These are phyloP conservation scores for Camptogramma bilineatum DNA, from an alignment of 2,888 invertebrate species.

Conservation along the genomic window DNA sequence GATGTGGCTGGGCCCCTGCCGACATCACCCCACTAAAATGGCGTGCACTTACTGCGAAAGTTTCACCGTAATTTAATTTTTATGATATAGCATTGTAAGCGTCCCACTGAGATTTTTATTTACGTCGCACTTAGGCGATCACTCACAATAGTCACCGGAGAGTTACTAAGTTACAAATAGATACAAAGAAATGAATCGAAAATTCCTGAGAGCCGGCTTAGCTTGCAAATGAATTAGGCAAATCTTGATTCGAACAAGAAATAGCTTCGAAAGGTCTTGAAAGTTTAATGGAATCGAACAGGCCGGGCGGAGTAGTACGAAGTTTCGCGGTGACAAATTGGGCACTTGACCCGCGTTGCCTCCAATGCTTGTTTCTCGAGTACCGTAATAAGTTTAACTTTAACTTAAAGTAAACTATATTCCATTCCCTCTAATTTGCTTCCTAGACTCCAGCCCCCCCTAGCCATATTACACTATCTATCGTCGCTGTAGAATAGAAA, in stretches of 20 bases:
- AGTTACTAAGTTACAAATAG: neutral
- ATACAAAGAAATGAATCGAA: neutral
- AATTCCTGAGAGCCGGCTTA: slow-evolving; percentile 46
- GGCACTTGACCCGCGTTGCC: slow-evolving; percentile 84
- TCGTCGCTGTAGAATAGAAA: too few relatives aligned
- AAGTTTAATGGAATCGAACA: slow-evolving; percentile 86
- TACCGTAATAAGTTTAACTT: slow-evolving; percentile 85
- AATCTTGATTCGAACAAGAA: slow-evolving; percentile 82
- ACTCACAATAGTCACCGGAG: slow-evolving; percentile 43
- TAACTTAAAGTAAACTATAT: slow-evolving; percentile 86
- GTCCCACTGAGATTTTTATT: slow-evolving; percentile 73
- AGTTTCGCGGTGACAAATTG: slow-evolving; percentile 85
- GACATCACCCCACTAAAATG: slow-evolving; percentile 67
- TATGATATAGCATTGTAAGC: slow-evolving; percentile 83
- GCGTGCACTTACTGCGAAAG: slow-evolving; percentile 80
- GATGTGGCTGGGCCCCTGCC: slow-evolving; percentile 71
- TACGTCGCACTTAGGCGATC: slow-evolving; percentile 60
- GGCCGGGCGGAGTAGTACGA: slow-evolving; percentile 75
- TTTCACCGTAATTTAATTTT: slow-evolving; percentile 84
- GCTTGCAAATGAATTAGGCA: slow-evolving; percentile 76
- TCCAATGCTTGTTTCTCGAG: slow-evolving; percentile 81
- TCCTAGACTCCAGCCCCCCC: slow-evolving; percentile 60
- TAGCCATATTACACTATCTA: too few relatives aligned
- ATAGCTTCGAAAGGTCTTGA: slow-evolving; percentile 84
- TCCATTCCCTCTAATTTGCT: slow-evolving; percentile 83